These are phyloP conservation scores for Amphiura filiformis DNA, from an alignment of 35 echinoderm and acorn worm species.

Conservation along the genomic window DNA sequence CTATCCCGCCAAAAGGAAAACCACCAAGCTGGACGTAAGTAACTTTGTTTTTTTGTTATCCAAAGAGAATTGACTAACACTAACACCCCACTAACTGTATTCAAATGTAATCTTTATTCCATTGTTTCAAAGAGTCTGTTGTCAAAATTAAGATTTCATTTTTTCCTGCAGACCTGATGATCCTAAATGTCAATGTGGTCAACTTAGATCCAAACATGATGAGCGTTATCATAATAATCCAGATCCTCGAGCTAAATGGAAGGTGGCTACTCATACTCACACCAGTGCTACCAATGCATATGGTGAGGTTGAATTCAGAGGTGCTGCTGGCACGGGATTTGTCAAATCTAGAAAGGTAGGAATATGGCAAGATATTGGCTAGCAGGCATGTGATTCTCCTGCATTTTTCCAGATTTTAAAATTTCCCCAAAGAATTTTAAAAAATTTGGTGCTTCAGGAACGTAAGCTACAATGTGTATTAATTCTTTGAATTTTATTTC, in stretches of 20 bases:
- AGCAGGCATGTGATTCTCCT: not conserved
- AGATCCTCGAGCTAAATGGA: constrained; percentile 60
- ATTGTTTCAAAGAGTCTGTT: not conserved
- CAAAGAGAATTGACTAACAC: not conserved
- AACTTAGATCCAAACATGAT: constrained; percentile 63
- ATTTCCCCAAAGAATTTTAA: no score
- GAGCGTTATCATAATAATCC: constrained; percentile 50
- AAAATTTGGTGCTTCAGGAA: no score
- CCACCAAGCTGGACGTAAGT: not conserved
- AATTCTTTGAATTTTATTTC: no score
- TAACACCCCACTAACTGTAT: not conserved
- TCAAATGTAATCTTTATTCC: not conserved
- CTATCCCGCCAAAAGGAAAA: not conserved
- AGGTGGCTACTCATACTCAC: constrained; percentile 80
- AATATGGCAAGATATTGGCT: not conserved
- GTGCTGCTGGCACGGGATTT: constrained; percentile 64
- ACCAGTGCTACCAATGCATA: constrained; percentile 80
- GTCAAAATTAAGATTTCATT: not conserved
- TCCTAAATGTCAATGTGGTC: constrained; percentile 87
- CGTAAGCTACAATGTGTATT: no score
- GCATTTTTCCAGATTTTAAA: no score
- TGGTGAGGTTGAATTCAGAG: constrained; percentile 94
- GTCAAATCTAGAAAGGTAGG: constrained; percentile 82
- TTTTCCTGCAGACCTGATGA: constrained; percentile 57
- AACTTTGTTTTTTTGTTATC: not conserved